These are phyloP conservation scores for Pemphredon lugubris DNA, from an alignment of 2,888 invertebrate species.

Conservation along the genomic window DNA sequence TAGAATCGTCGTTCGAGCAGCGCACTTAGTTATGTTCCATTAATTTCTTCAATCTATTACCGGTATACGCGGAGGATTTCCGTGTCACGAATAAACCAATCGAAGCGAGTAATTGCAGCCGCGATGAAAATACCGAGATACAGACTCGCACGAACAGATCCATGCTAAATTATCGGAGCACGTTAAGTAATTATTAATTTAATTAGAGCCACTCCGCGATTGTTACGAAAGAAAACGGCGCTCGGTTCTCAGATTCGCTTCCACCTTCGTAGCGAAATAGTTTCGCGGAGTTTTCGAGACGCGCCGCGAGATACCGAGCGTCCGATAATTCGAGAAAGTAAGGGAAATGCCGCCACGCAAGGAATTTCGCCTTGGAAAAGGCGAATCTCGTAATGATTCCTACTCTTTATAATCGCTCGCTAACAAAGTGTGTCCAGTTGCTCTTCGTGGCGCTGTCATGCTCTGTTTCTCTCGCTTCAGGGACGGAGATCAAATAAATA, in stretches of 20 bases:
- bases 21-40: constrained; percentile 49
- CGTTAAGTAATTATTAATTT: constrained; percentile 28
- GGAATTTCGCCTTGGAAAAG: constrained; percentile 50
- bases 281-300: constrained; percentile 1
- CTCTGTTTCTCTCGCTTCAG: constrained; percentile 70
- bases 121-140: constrained; percentile 18
- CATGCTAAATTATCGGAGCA: constrained; percentile 29
- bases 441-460: constrained; percentile 67
- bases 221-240: not conserved
- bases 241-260: not conserved
- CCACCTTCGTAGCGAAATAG: not conserved
- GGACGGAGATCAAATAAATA: constrained; percentile 52
- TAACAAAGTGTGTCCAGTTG: constrained; percentile 55
- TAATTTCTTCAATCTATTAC: constrained; percentile 43
- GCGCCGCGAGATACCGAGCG: constrained; percentile 10
- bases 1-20: constrained; percentile 10
- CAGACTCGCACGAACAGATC: constrained; percentile 16
- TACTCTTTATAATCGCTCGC: constrained; percentile 45
- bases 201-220: constrained; percentile 17
- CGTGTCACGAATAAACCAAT: constrained; percentile 41
- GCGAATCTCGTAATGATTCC: constrained; percentile 48
- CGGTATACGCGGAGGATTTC: constrained; percentile 31
- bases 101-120: constrained; percentile 49
- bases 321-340: constrained; percentile 50
- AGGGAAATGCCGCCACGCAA: constrained; percentile 37